Base-by-base conservation (phyloP, 2,888 invertebrate genomes). In the Fragum sueziense region DNA sequence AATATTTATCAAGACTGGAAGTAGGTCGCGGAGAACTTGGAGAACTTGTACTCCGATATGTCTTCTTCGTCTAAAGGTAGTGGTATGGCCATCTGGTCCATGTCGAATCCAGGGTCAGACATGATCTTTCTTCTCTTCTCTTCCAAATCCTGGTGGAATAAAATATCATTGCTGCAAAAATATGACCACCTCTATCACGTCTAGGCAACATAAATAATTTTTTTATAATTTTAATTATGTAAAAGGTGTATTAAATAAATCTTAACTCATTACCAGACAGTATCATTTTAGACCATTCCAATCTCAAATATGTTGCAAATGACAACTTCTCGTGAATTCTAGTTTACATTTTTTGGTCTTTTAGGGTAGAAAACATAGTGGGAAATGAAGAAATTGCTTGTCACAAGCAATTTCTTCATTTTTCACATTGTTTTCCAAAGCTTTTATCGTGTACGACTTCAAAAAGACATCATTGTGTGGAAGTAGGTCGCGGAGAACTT, bases 21-120 rank as follows among this genome's bases (percentile, higher is more conserved):
- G 93, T 99, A 99, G 0, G 99, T 99, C 0, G 99, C 98, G 0
- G 99, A 99, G 93, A 99, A 99, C 94, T 99, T 99, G 93, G 98
- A 97, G 94, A 99, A 99, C 93, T 98, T 98, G 93, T 97, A 99
- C 92, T 99, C 98, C 0, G 97, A 97, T 34, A 99, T 94, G 92
- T 99, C 98, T 89, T 96, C 96, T 9, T 86, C 90, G 47, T 89
- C 88, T 11, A 79, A 78, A 0, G 90, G 89, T n/a, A 87, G 77
- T 2, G 81, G 88, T 1, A 84, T 87, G 61, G 62, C 81, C 85
- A 79, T 78, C 33, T 76, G 86, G n/a, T 75, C 89, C 20, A 71
- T 54, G 52, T 79, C 87, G 27, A 22, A 62, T 11, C 72, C 79
- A 33, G 82, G 78, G 57, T 86, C 83, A 0, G 74, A 72, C 51